Percentiles rank a stretch among this genome's conserved stretches.
Conservation (phyloP, 2,113 vertebrate species). For the Prionailurus viverrinus region DNA sequence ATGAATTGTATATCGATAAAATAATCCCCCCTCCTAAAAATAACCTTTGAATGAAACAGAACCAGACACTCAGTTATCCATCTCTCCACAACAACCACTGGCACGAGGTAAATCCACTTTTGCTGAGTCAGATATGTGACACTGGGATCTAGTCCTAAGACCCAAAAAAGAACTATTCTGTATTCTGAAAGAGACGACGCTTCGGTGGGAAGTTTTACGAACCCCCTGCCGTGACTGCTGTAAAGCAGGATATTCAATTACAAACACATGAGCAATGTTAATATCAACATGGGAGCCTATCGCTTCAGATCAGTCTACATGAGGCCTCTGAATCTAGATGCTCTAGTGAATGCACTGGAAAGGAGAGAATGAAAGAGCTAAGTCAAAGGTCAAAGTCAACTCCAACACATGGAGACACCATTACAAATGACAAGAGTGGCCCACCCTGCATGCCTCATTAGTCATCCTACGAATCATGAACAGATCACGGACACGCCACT, state of each 20-base stretch:
- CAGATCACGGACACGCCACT: not conserved
- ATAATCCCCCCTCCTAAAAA: not conserved
- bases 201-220: not conserved
- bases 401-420: not conserved
- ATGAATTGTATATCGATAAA: not conserved
- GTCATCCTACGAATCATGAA: not conserved
- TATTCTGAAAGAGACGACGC: not conserved
- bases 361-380: constrained; percentile 18
- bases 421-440: not conserved
- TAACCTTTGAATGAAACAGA: constrained; percentile 35
- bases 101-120: not conserved
- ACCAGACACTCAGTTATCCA: not conserved
- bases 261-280: constrained; percentile 7
- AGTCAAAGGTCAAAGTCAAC: constrained; percentile 56
- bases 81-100: not conserved
- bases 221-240: not conserved
- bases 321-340: not conserved
- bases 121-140: not conserved
- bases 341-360: not conserved
- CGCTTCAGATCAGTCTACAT: not conserved
- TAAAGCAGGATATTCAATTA: not conserved
- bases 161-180: not conserved
- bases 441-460: not conserved
- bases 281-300: not conserved
- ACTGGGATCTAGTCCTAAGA: not conserved